A percentile compares a stretch with the other conserved stretches of the same genome.
These are phyloP conservation scores for Gymnorhina tibicen DNA, from an alignment of 2,113 vertebrate species.

Conservation along the genomic window DNA sequence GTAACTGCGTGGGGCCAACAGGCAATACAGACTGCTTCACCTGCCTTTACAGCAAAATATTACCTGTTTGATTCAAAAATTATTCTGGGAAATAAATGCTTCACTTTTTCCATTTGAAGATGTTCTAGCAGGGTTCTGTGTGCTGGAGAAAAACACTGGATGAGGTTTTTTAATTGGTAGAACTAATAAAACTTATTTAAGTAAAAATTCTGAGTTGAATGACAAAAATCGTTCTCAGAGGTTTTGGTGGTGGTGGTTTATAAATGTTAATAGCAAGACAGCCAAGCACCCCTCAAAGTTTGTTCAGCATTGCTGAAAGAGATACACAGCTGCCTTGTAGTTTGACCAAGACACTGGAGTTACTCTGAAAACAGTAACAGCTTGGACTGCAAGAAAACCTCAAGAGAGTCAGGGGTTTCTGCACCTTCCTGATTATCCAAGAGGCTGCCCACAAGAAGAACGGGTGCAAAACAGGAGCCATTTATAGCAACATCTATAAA, in stretches of 20 bases:
- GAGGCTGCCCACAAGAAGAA: slow-evolving; percentile 39
- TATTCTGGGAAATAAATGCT: background rate
- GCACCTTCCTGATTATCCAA: slow-evolving; percentile 36
- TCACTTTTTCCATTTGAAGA: background rate
- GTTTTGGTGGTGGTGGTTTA: background rate
- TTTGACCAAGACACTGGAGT: background rate
- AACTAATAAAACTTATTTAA: background rate
- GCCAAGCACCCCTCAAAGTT: background rate
- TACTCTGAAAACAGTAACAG: background rate
- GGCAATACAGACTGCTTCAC: background rate
- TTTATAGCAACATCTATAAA: slow-evolving; percentile 55
- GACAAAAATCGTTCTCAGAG: background rate
- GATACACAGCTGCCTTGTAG: background rate
- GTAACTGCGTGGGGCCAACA: background rate
- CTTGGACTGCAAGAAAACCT: background rate
- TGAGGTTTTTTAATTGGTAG: background rate
- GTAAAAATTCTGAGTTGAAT: background rate
- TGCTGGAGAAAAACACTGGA: background rate
- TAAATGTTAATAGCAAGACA: background rate
- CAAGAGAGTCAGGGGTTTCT: background rate
- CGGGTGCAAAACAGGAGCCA: background rate
- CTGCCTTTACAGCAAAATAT: background rate
- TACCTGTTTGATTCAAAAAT: background rate
- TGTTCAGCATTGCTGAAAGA: background rate
- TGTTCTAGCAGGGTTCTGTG: background rate